These are phyloP conservation scores for Drosophila guanche DNA, from an alignment of 1,140 invertebrate species.

Conservation along the genomic window DNA sequence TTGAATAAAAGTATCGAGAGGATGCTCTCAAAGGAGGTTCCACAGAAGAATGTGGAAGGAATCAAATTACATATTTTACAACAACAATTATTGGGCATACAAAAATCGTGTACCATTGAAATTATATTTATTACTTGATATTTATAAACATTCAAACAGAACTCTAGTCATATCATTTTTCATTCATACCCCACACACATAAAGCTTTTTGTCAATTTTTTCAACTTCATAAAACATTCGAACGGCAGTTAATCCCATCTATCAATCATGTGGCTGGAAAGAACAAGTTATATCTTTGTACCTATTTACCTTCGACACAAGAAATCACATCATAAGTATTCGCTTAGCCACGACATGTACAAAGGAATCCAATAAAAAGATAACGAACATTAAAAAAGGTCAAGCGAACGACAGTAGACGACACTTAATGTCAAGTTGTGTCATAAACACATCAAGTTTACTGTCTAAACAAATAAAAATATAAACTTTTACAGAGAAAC, in stretches of 20 bases:
- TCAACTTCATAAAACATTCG: slow-evolving; percentile 17
- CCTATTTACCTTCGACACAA: slow-evolving; percentile 25
- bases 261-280: slow-evolving; percentile 35
- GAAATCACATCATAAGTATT: slow-evolving; percentile 55
- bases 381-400: slow-evolving; percentile 54
- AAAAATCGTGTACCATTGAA: too few species aligned
- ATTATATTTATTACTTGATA: background rate
- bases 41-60: too few species aligned
- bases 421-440: slow-evolving; percentile 77
- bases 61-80: too few species aligned
- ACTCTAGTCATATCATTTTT: background rate
- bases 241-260: slow-evolving; percentile 34
- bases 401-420: slow-evolving; percentile 67
- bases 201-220: background rate
- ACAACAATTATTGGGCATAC: too few species aligned
- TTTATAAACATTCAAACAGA: background rate
- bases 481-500: slow-evolving; percentile 75
- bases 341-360: slow-evolving; percentile 48
- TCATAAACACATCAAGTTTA: slow-evolving; percentile 82
- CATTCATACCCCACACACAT: background rate
- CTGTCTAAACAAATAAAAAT: slow-evolving; percentile 82
- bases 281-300: slow-evolving; percentile 50
- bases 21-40: too few species aligned
- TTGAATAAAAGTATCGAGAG: too few species aligned
- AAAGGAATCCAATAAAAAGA: slow-evolving; percentile 46